These are phyloP conservation scores for Eudorcas thomsonii DNA, from an alignment of 2,113 vertebrate genomes.

Conservation along the genomic window DNA sequence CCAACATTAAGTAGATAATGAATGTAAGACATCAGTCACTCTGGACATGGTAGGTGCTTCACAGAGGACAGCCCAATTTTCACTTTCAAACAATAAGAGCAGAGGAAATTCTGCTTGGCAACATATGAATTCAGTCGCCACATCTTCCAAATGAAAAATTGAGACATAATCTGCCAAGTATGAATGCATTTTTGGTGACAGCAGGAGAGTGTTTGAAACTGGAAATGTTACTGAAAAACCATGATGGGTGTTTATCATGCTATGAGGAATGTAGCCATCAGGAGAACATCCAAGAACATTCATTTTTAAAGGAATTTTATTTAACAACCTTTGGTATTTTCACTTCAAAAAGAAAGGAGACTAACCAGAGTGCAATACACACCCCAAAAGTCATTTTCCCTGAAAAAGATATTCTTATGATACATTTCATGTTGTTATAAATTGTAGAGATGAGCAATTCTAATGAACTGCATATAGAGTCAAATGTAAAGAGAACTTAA, in stretches of 20 bases:
- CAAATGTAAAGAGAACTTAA: neutral
- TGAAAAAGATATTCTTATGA: neutral
- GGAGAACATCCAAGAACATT: neutral
- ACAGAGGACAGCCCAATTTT: neutral
- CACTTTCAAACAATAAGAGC: neutral
- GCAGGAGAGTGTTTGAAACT: neutral
- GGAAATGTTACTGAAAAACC: neutral
- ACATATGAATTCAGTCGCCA: neutral
- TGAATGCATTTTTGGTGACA: neutral
- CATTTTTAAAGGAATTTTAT: slow-evolving; percentile 10
- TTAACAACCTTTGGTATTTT: neutral
- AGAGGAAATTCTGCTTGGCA: neutral
- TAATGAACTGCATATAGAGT: neutral
- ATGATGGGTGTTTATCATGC: neutral
- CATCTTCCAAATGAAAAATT: neutral
- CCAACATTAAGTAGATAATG: neutral
- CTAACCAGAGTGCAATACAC: neutral
- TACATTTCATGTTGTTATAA: neutral
- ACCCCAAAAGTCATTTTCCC: neutral
- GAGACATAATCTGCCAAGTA: neutral
- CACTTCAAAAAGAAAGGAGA: neutral
- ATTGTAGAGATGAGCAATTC: neutral
- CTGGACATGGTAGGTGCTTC: neutral
- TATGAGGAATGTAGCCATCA: neutral
- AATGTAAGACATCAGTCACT: neutral